A percentile compares a stretch with the other conserved stretches of the same genome.
phyloP scores from a whole-genome alignment of 2,113 vertebrate species.

The Acrocephalus kingi region DNA sequence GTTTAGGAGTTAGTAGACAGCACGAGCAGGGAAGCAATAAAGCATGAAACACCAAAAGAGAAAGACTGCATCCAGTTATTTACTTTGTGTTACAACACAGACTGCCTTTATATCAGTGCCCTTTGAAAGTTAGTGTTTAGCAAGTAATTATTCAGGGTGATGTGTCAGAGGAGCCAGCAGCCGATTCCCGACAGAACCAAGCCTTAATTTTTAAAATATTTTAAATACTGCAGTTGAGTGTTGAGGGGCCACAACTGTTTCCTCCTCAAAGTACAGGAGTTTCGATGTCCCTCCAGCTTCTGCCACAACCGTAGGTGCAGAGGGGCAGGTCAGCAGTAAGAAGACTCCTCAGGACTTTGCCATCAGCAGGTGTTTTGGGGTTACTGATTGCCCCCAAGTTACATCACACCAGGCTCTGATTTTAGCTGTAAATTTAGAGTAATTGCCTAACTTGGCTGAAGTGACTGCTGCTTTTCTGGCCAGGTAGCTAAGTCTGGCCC shows the following conservation, averaged over 20 bases:
- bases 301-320: accelerated
- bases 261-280: not conserved
- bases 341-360: not conserved
- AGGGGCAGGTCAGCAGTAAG: not conserved
- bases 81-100: not conserved
- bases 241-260: not conserved
- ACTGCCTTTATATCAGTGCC: not conserved
- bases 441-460: not conserved
- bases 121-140: conserved; percentile 1
- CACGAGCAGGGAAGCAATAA: not conserved
- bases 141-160: not conserved
- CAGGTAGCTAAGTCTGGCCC: not conserved
- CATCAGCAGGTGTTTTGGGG: not conserved
- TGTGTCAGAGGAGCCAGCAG: not conserved
- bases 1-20: not conserved
- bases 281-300: not conserved
- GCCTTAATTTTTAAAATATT: conserved; percentile 57
- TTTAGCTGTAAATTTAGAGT: not conserved
- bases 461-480: not conserved
- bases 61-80: not conserved
- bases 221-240: conserved; percentile 16
- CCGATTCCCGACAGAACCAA: not conserved
- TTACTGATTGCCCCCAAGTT: not conserved
- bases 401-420: not conserved
- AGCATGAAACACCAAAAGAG: not conserved